Percentiles rank a stretch among this genome's conserved stretches.
Conservation (phyloP, 2,888 invertebrate species). For the Pollenia griseotomentosa region DNA sequence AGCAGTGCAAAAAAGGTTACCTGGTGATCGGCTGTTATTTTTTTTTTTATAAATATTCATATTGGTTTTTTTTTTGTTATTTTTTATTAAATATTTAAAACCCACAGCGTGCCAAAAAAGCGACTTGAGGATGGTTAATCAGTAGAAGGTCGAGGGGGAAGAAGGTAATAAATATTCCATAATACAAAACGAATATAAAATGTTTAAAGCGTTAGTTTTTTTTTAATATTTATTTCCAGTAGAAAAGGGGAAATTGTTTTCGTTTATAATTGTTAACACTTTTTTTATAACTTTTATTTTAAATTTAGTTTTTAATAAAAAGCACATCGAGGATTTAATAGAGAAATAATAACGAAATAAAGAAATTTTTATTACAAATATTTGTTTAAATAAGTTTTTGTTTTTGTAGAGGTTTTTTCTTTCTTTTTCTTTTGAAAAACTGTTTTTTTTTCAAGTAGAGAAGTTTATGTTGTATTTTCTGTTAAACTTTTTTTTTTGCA, state of each 20-base stretch:
- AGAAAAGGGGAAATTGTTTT: conserved; percentile 39
- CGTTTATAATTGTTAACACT: conserved; percentile 57
- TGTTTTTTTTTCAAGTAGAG: conserved; percentile 11
- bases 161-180: conserved; percentile 48
- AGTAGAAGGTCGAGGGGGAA: conserved; percentile 65
- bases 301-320: conserved; percentile 68
- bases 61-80: background rate
- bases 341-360: conserved; percentile 12
- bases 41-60: conserved; percentile 9
- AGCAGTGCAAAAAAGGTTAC: conserved; percentile 88
- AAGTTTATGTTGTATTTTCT: background rate
- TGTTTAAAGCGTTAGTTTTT: conserved; percentile 57
- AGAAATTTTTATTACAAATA: conserved; percentile 8
- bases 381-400: conserved; percentile 12
- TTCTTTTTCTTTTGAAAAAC: conserved; percentile 13
- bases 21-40: conserved; percentile 85
- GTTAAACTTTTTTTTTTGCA: conserved; percentile 12
- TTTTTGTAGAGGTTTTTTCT: background rate
- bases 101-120: conserved; percentile 88
- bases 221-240: conserved; percentile 15
- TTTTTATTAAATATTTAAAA: conserved; percentile 83
- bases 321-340: conserved; percentile 65
- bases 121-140: conserved; percentile 81
- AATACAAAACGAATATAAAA: conserved; percentile 43
- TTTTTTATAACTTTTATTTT: conserved; percentile 45